These are phyloP conservation scores for Lemur catta DNA, from an alignment of 2,797 vertebrate genomes.

Conservation along the genomic window DNA sequence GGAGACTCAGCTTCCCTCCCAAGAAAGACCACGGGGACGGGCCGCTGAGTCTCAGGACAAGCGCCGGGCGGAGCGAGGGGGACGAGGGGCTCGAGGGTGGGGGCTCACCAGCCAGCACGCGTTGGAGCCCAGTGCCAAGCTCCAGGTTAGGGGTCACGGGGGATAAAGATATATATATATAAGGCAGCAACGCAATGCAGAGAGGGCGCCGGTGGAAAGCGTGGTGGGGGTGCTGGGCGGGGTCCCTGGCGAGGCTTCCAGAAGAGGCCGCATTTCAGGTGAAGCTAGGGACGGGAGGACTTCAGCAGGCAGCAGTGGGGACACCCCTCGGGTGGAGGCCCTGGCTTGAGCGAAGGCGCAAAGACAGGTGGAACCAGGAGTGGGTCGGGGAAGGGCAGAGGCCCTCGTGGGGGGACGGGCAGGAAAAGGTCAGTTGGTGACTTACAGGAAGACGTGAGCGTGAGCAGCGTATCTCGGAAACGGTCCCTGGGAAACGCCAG, in stretches of 20 bases:
- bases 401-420: not conserved
- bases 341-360: not conserved
- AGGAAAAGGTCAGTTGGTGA: not conserved
- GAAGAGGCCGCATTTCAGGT: not conserved
- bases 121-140: not conserved
- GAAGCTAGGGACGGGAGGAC: not conserved
- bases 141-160: not conserved
- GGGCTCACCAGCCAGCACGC: not conserved
- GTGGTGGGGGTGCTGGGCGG: accelerated
- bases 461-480: not conserved
- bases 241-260: not conserved
- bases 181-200: accelerated
- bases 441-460: not conserved
- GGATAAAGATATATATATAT: not conserved
- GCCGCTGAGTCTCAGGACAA: not conserved
- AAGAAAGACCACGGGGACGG: not conserved
- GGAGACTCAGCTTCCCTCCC: not conserved
- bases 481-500: not conserved
- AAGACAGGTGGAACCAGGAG: not conserved
- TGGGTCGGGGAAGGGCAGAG: not conserved
- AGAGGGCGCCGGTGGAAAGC: not conserved
- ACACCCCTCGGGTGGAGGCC: not conserved
- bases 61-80: not conserved
- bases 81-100: not conserved
- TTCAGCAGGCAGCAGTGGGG: not conserved